Percentiles rank a stretch among this genome's conserved stretches.
These are phyloP conservation scores for Cydia fagiglandana DNA, from an alignment of 1,140 invertebrate genomes.

Conservation along the genomic window DNA sequence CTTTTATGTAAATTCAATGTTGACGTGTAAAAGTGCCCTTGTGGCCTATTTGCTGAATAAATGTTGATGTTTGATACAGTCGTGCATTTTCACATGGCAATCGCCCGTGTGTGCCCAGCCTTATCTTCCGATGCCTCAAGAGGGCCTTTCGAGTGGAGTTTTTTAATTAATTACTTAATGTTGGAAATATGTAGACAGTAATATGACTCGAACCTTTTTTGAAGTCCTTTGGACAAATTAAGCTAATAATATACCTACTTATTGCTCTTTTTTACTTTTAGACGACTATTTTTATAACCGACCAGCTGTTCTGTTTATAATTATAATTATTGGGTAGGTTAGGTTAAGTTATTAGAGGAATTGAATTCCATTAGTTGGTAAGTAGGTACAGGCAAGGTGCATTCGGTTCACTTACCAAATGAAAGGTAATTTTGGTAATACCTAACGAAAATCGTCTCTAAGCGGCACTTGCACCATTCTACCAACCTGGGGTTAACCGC, in stretches of 20 bases:
- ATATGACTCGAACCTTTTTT: not conserved
- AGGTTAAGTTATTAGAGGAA: too few species aligned
- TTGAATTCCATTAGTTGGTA: too few species aligned
- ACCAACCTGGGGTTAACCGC: too few species aligned
- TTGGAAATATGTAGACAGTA: conserved; percentile 1
- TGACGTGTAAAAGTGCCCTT: too few species aligned
- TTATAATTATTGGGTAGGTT: not conserved
- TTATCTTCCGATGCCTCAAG: not conserved
- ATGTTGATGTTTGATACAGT: too few species aligned
- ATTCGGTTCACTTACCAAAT: too few species aligned
- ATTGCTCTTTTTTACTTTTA: not conserved
- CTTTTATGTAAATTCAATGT: too few species aligned
- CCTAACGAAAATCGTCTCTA: too few species aligned
- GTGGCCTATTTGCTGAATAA: too few species aligned
- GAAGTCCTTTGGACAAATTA: not conserved
- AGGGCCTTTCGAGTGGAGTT: not conserved
- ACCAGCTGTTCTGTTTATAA: not conserved
- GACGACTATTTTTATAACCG: not conserved
- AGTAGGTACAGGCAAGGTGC: too few species aligned
- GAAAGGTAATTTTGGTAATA: too few species aligned
- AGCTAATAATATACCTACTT: not conserved
- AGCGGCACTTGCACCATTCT: too few species aligned
- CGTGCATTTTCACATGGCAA: not conserved
- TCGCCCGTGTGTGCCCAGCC: not conserved
- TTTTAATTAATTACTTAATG: conserved; percentile 12